Base-by-base conservation (phyloP, 2,113 vertebrate genomes). In the Nymphicus hollandicus region DNA sequence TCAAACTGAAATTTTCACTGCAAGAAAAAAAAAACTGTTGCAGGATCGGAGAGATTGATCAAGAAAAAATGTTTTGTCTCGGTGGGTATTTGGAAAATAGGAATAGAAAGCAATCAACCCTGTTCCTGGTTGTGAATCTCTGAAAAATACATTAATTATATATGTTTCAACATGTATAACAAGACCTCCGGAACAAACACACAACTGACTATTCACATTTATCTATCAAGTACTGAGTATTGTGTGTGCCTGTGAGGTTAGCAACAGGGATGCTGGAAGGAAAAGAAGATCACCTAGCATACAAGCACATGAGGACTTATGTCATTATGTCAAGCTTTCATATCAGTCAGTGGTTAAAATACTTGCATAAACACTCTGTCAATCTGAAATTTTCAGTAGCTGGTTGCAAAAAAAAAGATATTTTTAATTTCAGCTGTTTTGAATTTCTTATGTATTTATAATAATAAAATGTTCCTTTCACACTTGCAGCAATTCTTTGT, bases 381-480 rank as follows among this genome's bases (percentile, higher is more conserved):
- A 77, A 52, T 61, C n/a, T 81, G 58, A 65, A 28, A 46, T 53
- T 69, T 80, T 8, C 2, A 69, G 37, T 52, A 31, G 3, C 12
- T 86, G 3, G 6, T 61, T 65, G 33, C 12, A 83, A 60, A 60
- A 61, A 60, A 61, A 56, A 35, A 12, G 3, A 5, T 63, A 55
- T 79, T 85, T 94, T 93, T 73, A 83, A 63, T 37, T 82, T 76
- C 72, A 81, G 13, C 50, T 64, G 37, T 16, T 93, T 69, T 55
- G 28, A 88, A 74, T 91, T 88, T 91, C 47, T 46, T 78, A 7
- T 66, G 44, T 71, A 60, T 85, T 61, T 81, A 65, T 74, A 35
- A 58, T 78, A 95, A 85, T 35, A 65, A 92, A 81, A 78, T 78
- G 69, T 84, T 93, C 39, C 28, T 81, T 84, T 95, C 55, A 64